Conservation (phyloP, 1,140 invertebrate species). For the Polyergus mexicanus region DNA sequence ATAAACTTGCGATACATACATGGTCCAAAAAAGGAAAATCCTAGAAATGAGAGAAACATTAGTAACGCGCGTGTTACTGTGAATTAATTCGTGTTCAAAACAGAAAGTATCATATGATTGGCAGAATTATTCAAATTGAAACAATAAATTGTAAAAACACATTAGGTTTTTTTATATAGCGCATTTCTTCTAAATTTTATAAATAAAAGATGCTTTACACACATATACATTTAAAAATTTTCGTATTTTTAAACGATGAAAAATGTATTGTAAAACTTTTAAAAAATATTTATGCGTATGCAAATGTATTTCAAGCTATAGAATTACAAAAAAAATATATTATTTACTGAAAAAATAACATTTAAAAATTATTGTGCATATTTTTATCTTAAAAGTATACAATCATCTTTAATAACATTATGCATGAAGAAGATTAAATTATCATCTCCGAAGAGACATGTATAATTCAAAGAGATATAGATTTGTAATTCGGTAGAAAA, state of each 20-base stretch:
- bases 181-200: not conserved
- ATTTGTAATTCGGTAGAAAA: not conserved
- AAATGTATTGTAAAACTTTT: slow-evolving; percentile 2
- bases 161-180: not conserved
- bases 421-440: too few species aligned
- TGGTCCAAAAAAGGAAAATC: slow-evolving; percentile 12
- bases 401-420: not conserved
- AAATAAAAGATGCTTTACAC: not conserved
- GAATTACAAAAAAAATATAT: not conserved
- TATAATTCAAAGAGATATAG: not conserved
- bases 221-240: not conserved
- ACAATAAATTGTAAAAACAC: not conserved
- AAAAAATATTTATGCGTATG: not conserved
- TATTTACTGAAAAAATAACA: not conserved
- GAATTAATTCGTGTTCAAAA: not conserved
- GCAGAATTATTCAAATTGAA: not conserved
- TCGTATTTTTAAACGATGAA: not conserved
- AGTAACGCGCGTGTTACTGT: not conserved
- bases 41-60: slow-evolving; percentile 19
- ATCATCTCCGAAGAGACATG: not conserved
- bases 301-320: not conserved
- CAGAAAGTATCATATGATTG: slow-evolving; percentile 21
- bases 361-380: slow-evolving; percentile 2
- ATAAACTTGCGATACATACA: not conserved
- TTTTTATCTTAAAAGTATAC: not conserved